phyloP scores from a whole-genome alignment of 2,888 invertebrate species.

The Nowickia ferox region DNA sequence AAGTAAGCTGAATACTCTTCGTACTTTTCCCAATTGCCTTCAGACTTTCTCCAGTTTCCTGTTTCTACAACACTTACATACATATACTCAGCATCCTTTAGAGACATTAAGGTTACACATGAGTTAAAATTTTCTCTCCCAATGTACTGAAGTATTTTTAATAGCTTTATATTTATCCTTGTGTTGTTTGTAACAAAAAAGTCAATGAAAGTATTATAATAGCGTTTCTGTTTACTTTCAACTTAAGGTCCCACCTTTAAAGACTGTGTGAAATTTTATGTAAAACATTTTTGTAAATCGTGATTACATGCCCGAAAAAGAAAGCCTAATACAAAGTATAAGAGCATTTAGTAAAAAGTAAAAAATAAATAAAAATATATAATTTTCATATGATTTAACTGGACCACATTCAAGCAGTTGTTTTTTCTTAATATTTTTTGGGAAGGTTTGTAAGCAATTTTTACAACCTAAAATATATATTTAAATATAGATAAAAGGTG shows the following conservation, averaged over 20 bases:
- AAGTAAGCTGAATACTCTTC: no score
- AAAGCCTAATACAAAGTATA: slow-evolving; percentile 32
- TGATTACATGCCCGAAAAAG: slow-evolving; percentile 64
- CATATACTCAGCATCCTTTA: no score
- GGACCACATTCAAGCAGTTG: slow-evolving; percentile 72
- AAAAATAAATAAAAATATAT: slow-evolving; percentile 11
- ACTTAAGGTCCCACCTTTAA: slow-evolving; percentile 18
- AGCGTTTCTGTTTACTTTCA: no score
- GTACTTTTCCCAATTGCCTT: no score
- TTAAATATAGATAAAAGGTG: slow-evolving; percentile 69
- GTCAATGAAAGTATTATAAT: not conserved
- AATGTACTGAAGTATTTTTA: no score
- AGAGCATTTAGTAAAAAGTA: slow-evolving; percentile 8
- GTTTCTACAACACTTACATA: no score
- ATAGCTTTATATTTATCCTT: no score
- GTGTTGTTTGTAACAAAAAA: not conserved
- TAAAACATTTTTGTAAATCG: slow-evolving; percentile 72
- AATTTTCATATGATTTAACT: slow-evolving; percentile 73
- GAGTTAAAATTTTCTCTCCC: no score
- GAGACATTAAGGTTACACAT: no score
- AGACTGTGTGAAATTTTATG: slow-evolving; percentile 70
- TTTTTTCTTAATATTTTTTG: slow-evolving; percentile 8
- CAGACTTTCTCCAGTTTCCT: no score
- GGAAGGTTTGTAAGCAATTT: slow-evolving; percentile 30
- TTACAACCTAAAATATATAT: slow-evolving; percentile 46